These are phyloP conservation scores for Gobius niger DNA, from an alignment of 2,113 vertebrate genomes.

Conservation along the genomic window DNA sequence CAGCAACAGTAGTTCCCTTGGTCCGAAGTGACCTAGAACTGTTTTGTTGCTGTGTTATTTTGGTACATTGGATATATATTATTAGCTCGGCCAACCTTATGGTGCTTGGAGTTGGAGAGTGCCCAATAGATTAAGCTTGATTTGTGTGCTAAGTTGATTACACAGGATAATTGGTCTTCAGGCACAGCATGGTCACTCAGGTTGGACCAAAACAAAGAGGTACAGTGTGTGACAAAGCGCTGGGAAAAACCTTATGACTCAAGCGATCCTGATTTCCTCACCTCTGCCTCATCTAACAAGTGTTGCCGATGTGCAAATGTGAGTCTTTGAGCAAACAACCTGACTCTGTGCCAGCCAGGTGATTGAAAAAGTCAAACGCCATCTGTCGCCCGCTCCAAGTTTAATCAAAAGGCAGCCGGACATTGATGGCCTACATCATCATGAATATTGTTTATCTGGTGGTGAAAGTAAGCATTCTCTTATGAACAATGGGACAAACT, in stretches of 20 bases:
- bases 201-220: constrained; percentile 31
- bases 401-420: constrained; percentile 30
- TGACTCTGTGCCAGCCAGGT: constrained; percentile 1
- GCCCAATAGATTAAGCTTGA: constrained; percentile 47
- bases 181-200: not conserved
- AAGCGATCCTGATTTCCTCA: constrained; percentile 31
- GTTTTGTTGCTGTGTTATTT: too few species aligned
- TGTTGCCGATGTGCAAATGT: not conserved
- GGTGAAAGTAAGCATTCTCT: not conserved
- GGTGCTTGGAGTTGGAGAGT: constrained; percentile 21
- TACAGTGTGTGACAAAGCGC: constrained; percentile 28
- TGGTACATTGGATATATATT: constrained; percentile 28
- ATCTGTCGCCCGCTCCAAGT: constrained; percentile 37
- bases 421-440: not conserved
- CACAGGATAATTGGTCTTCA: constrained; percentile 40
- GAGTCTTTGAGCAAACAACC: constrained; percentile 18
- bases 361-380: constrained; percentile 48
- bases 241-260: constrained; percentile 37
- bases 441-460: not conserved
- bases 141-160: constrained; percentile 53
- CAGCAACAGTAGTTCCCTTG: too few species aligned
- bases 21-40: too few species aligned
- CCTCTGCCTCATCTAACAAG: constrained; percentile 27
- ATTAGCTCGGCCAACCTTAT: constrained; percentile 29
- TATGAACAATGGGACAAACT: not conserved